A percentile compares a stretch with the other conserved stretches of the same genome.
These are phyloP conservation scores for Micromys minutus DNA, from an alignment of 2,113 vertebrate species.

Conservation along the genomic window DNA sequence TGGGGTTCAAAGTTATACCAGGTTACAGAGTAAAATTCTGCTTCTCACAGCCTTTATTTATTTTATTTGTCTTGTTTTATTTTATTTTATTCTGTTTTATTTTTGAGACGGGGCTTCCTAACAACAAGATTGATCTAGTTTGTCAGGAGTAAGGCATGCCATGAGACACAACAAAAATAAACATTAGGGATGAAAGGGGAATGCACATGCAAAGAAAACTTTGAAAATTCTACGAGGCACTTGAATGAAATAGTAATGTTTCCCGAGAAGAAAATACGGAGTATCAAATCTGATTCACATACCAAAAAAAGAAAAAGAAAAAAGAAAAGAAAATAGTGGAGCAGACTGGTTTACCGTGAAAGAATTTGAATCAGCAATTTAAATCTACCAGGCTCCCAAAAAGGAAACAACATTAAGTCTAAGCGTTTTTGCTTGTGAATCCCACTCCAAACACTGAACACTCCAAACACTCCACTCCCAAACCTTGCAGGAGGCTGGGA, in stretches of 20 bases:
- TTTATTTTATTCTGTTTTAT: not conserved
- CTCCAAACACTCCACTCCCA: not conserved
- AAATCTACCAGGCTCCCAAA: not conserved
- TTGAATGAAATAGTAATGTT: not conserved
- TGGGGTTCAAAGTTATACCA: not conserved
- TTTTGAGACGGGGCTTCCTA: not conserved
- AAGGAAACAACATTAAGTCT: not conserved
- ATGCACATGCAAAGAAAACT: not conserved
- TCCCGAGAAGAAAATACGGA: conserved; percentile 36
- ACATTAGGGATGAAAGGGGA: not conserved
- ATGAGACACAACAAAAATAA: not conserved
- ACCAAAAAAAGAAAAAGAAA: not conserved
- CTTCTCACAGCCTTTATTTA: not conserved
- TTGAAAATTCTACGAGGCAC: not conserved
- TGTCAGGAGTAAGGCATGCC: not conserved
- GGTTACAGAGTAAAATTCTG: not conserved
- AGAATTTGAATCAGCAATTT: conserved; percentile 52
- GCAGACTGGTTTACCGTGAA: conserved; percentile 8
- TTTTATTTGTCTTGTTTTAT: not conserved
- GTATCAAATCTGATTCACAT: not conserved
- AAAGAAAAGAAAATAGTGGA: conserved; percentile 5
- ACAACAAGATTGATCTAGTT: not conserved
- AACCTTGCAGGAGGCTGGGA: not conserved
- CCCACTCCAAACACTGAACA: not conserved
- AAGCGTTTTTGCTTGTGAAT: not conserved